These are phyloP conservation scores for Pseudococcus viburni DNA, from an alignment of 2,888 invertebrate genomes.

Conservation along the genomic window DNA sequence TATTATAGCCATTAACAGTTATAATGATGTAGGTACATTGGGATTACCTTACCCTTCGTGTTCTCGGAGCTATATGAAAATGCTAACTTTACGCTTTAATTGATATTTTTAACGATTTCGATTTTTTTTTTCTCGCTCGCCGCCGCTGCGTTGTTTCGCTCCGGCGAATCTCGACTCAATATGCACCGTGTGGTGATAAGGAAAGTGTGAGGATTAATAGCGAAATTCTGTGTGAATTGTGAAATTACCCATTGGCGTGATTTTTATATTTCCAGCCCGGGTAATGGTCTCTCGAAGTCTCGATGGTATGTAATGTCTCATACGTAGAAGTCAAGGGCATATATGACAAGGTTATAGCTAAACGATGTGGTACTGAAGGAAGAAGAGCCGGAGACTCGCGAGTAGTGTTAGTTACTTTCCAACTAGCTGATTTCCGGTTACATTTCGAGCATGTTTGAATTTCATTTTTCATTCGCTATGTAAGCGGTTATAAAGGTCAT, in stretches of 20 bases:
- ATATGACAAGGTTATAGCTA: neutral
- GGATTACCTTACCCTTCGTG: neutral
- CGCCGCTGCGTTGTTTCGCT: constrained; percentile 22
- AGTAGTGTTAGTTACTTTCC: neutral
- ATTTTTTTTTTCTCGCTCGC: constrained; percentile 26
- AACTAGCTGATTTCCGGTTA: constrained; percentile 18
- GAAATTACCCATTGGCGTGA: constrained; percentile 23
- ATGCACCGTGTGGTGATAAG: constrained; percentile 29
- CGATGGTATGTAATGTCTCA: neutral
- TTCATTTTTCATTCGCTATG: constrained; percentile 3
- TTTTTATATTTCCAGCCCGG: neutral
- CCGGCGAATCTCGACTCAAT: neutral
- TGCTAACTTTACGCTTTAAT: constrained; percentile 52
- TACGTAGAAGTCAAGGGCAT: neutral
- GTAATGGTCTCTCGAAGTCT: neutral
- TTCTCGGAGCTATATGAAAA: neutral
- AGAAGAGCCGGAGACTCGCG: neutral
- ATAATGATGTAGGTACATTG: constrained; percentile 16
- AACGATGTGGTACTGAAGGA: neutral
- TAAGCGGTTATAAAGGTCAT: neutral
- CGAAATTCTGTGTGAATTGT: constrained; percentile 37
- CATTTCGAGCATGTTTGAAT: constrained; percentile 14
- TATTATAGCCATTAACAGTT: constrained; percentile 49
- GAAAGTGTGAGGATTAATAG: constrained; percentile 46
- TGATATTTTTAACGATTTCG: constrained; percentile 55